Evolutionary conservation across 2,797 vertebrate species (phyloP).

Genomic region (Mareca strepera): DNA sequence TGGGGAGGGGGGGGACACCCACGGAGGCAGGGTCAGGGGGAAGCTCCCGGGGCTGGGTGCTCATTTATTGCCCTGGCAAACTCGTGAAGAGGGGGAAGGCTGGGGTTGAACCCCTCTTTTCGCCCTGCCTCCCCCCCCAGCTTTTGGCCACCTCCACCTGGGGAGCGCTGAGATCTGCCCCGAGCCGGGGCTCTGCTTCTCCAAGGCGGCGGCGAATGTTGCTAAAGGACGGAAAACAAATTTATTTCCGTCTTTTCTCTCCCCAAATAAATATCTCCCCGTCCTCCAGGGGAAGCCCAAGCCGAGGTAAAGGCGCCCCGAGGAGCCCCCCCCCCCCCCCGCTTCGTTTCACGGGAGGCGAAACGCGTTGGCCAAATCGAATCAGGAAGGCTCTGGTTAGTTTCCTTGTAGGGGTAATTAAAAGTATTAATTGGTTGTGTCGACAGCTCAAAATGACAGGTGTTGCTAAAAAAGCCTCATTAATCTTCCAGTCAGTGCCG

Average conservation of each 20-base stretch:
- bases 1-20: neutral
- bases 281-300: neutral
- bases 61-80: neutral
- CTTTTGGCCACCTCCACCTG: neutral
- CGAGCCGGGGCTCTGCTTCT: no score
- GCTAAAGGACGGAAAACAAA: neutral
- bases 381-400: constrained; percentile 59
- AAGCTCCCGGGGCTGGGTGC: neutral
- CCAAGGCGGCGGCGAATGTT: neutral
- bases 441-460: constrained; percentile 66
- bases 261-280: neutral
- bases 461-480: constrained; percentile 59
- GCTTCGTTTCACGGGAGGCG: neutral
- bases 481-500: constrained; percentile 58
- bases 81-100: neutral
- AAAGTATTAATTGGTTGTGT: constrained; percentile 68
- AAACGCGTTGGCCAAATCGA: constrained; percentile 8
- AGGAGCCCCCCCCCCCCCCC: neutral
- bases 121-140: neutral
- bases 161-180: no score
- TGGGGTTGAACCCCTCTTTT: neutral
- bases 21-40: neutral
- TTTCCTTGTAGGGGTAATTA: constrained; percentile 61
- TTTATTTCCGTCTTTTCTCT: accelerated
- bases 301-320: neutral